phyloP scores from a whole-genome alignment of 2,888 invertebrate genomes.

The Philhelius pedissequus region DNA sequence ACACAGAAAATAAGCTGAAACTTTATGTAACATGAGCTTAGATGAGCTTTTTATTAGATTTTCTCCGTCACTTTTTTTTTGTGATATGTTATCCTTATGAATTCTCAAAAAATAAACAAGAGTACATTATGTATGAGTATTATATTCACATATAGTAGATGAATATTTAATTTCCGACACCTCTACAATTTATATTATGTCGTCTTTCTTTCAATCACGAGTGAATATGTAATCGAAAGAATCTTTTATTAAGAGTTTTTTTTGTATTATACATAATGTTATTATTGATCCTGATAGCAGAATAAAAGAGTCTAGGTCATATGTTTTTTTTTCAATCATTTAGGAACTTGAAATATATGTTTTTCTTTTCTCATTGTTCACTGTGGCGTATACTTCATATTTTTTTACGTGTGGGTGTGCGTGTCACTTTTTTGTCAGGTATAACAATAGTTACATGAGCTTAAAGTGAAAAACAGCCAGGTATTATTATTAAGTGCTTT shows the following conservation, averaged over 20 bases:
- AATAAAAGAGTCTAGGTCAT: not conserved
- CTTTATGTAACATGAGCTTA: not conserved
- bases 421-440: not conserved
- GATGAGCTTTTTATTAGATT: not conserved
- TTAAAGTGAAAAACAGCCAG: not conserved
- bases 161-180: not conserved
- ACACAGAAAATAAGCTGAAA: not conserved
- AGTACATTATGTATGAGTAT: too few relatives aligned
- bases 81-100: not conserved
- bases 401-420: constrained; percentile 9
- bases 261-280: not conserved
- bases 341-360: not conserved
- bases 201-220: not conserved
- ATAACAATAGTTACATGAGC: not conserved
- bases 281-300: not conserved
- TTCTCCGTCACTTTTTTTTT: not conserved
- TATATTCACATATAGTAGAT: not conserved
- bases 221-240: not conserved
- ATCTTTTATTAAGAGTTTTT: not conserved
- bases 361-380: not conserved
- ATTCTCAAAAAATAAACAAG: not conserved
- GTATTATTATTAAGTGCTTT: constrained; percentile 14
- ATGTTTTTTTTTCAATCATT: not conserved
- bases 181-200: not conserved
- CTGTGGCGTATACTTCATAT: constrained; percentile 48